Conservation (phyloP, 2,888 invertebrate genomes). For the Agrochola litura region DNA sequence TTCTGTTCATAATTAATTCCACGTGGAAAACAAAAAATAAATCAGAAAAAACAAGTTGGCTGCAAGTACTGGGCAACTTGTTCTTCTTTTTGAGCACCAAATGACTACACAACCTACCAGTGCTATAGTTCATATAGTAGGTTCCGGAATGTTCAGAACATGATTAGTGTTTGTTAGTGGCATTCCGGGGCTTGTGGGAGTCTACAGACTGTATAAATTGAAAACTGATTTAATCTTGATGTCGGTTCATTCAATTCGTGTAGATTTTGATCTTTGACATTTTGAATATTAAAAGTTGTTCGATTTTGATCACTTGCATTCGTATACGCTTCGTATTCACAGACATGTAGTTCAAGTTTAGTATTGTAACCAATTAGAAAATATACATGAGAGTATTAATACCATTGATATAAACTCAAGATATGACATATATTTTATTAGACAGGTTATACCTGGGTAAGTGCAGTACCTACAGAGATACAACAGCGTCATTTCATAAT, state of each 20-base stretch:
- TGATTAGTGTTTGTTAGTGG: conserved; percentile 41
- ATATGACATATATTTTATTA: not conserved
- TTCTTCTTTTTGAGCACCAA: not conserved
- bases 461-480: not conserved
- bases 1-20: too few relatives aligned
- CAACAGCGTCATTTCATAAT: not conserved
- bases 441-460: not conserved
- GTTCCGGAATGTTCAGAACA: not conserved
- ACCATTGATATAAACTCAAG: not conserved
- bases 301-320: conserved; percentile 4
- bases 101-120: not conserved
- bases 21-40: not conserved
- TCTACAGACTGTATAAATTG: conserved; percentile 63
- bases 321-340: not conserved
- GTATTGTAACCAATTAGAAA: too few relatives aligned
- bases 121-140: not conserved
- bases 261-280: conserved; percentile 58
- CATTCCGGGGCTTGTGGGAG: conserved; percentile 9
- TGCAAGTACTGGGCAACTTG: not conserved
- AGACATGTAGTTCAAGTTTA: not conserved
- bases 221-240: conserved; percentile 65
- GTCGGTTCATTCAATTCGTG: conserved; percentile 39
- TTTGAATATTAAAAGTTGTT: conserved; percentile 47
- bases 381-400: not conserved
- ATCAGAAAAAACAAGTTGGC: not conserved